Evolutionary conservation across 1,140 invertebrate genomes (phyloP), one percentile per base, ranked within the genome.

Genomic region (Homarus americanus): DNA sequence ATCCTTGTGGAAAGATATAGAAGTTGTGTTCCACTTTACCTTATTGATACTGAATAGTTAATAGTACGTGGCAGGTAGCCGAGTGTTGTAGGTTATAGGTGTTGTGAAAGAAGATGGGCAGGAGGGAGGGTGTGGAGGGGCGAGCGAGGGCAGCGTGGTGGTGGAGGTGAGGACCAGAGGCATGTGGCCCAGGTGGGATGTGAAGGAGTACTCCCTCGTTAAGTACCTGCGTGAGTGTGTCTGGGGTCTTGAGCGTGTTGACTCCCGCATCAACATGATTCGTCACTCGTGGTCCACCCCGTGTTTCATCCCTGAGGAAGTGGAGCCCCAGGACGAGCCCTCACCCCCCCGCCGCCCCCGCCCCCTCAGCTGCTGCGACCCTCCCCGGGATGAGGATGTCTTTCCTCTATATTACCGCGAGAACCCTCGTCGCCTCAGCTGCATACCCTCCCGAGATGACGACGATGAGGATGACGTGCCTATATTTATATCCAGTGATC

Each of bases 191-290:
- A 49, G 80, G 7, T 90, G 88, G 88, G 72, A 90, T 32, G 17
- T 76, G 4, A 66, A 76, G 28, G 79, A 90, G 80, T 78, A 90
- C 88, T 75, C 69, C 4, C 73, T 90, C 17, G 49, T 83, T 49
- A 73, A 58, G 44, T 90, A 90, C 82, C 44, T 90, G 80, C 88
- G 88, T 90, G 88, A 90, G 80, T 90, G 88, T 24, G 80, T 90
- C 0, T 90, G 88, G 88, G 82, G 72, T 17, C 80, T 90, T 12
- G 88, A 90, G 17, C 78, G 80, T 0, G 41, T 90, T 12, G 80
- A 90, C 34, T 76, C 69, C 9, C 79, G 88, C 12, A 63, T 90
- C 80, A 90, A 83, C 80, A 90, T 90, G 88, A 49, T 90, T 10
- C 88, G 88, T 2, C 88, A 90, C 36, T 82, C 88, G 10, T 76